phyloP scores from a whole-genome alignment of 2,888 invertebrate species.

The Drosophila mulleri region DNA sequence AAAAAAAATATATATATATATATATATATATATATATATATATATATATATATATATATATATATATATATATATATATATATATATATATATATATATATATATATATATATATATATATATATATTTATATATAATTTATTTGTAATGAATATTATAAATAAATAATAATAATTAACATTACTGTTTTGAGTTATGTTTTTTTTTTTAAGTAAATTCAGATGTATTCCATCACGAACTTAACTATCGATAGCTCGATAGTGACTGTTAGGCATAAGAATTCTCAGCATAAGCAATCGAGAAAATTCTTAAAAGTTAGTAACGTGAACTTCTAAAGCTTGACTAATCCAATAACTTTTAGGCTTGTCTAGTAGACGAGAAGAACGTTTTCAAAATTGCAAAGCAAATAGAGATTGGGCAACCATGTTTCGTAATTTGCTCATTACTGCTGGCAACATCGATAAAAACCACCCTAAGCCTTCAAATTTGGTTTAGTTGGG shows the following conservation, averaged over 20 bases:
- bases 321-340: constrained; percentile 7
- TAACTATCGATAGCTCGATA: not conserved
- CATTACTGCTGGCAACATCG: not conserved
- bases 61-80: too few species aligned
- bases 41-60: too few species aligned
- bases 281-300: constrained; percentile 12
- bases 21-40: too few species aligned
- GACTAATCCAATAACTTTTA: not conserved
- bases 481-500: constrained; percentile 11
- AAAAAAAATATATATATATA: too few species aligned
- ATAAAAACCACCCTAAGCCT: constrained; percentile 18
- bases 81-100: too few species aligned
- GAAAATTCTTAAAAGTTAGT: constrained; percentile 16
- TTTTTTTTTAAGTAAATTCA: not conserved
- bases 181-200: not conserved
- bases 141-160: too few species aligned
- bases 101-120: too few species aligned
- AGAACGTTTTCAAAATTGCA: not conserved
- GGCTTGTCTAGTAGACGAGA: not conserved
- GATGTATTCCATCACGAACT: not conserved
- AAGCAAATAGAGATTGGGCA: not conserved
- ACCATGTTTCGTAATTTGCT: constrained; percentile 2
- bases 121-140: too few species aligned
- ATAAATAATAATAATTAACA: too few species aligned
- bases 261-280: constrained; percentile 1